Evolutionary conservation across 2,888 invertebrate genomes (phyloP), one percentile per base, ranked within the genome.

Genomic region (Gandaritis pyraliata): DNA sequence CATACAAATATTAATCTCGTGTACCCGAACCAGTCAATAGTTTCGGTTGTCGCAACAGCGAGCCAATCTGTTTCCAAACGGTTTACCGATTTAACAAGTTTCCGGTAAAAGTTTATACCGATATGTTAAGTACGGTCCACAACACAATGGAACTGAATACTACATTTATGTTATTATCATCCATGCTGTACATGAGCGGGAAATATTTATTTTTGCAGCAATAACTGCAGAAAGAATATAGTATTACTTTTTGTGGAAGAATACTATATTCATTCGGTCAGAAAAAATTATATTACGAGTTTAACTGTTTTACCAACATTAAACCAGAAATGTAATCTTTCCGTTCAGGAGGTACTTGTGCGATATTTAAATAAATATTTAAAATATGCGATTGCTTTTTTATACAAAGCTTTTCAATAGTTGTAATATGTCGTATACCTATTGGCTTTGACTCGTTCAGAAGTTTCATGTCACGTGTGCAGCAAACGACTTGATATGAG

Each of bases 31-130:
- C 50, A 38, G 61, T 66, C 55, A 65, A 66, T 70, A 72, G 59
- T 65, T 50, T 51, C 23, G 52, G 51, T 68, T 64, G 62, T 65
- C 45, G 49, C 64, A 53, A 64, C 65, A 66, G 61, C 57, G 18
- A 62, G 59, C 62, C 65, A 68, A 71, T 70, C 66, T 71, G 65
- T 73, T 71, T 66, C 54, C 49, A 58, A 69, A 69, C 61, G 61
- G 68, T 66, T 68, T 66, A 62, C 65, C 67, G 64, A 71, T 71
- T 61, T 60, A 57, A 67, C 39, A 36, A 36, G 15, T 18, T 33
- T 16, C 15, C 51, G 13, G 29, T 43, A 52, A 52, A 52, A 52
- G 5, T 50, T 50, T 49, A 36, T 23, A 51, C 23, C 39, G 29
- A 41, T 52, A 52, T 52, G 23, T 23, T 23, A 23, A 1, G 6